These are phyloP conservation scores for Nomada fabriciana DNA, from an alignment of 2,888 invertebrate genomes.

Conservation along the genomic window DNA sequence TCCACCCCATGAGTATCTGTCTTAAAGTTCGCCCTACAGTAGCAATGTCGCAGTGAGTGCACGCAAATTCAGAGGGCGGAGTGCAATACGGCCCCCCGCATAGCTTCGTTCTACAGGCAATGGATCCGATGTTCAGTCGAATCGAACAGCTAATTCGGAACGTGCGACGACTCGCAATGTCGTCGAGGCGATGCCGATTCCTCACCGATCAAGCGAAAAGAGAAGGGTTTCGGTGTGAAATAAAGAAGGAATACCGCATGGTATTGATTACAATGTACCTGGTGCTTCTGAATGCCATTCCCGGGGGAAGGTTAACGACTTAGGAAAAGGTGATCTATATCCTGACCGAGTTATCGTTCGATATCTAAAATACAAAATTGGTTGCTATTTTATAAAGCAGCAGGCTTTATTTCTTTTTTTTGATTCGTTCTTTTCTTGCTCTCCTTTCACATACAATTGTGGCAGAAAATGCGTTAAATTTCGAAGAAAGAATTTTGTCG, in stretches of 20 bases:
- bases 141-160: constrained; percentile 83
- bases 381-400: constrained; percentile 54
- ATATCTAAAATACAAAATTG: constrained; percentile 31
- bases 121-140: constrained; percentile 81
- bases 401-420: constrained; percentile 16
- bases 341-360: constrained; percentile 53
- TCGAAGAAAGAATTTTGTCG: too few relatives aligned
- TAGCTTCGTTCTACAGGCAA: constrained; percentile 72
- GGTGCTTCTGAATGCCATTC: constrained; percentile 1
- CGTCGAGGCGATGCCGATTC: constrained; percentile 70
- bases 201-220: constrained; percentile 56
- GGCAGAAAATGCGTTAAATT: background rate
- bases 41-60: constrained; percentile 2
- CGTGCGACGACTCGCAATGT: constrained; percentile 82
- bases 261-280: constrained; percentile 31
- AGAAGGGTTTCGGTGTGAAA: constrained; percentile 37
- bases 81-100: constrained; percentile 60
- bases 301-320: constrained; percentile 38
- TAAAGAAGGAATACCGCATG: constrained; percentile 42
- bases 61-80: constrained; percentile 26
- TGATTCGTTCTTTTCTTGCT: background rate
- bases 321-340: constrained; percentile 64
- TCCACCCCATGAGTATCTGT: background rate
- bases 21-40: constrained; percentile 5
- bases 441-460: background rate